Percentiles rank a stretch among this genome's conserved stretches.
These are phyloP conservation scores for Petrocephalus zakoni DNA, from an alignment of 2,113 vertebrate genomes.

Conservation along the genomic window DNA sequence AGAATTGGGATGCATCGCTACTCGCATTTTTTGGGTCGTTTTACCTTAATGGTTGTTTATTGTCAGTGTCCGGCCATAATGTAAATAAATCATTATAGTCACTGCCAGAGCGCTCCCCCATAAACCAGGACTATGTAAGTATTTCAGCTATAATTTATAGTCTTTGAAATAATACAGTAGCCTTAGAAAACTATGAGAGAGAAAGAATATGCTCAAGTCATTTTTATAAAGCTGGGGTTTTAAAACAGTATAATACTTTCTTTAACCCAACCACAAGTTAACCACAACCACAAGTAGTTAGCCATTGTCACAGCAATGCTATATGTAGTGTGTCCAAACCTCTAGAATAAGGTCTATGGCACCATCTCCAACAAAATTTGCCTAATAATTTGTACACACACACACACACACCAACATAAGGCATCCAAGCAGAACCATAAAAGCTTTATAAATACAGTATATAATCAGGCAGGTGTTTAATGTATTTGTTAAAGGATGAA, in stretches of 20 bases:
- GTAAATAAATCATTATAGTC: neutral
- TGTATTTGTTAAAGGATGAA: neutral
- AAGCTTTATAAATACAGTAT: neutral
- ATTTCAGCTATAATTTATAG: neutral
- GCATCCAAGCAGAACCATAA: neutral
- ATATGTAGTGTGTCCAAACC: too few species aligned
- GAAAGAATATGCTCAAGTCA: neutral
- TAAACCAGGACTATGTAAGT: neutral
- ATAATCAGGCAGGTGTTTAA: neutral
- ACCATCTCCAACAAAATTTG: neutral
- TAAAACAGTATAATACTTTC: neutral
- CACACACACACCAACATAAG: neutral
- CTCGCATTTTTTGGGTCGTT: neutral
- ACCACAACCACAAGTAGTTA: too few species aligned
- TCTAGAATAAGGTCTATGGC: neutral
- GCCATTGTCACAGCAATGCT: neutral
- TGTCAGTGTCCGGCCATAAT: too few species aligned
- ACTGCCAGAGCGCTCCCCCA: neutral
- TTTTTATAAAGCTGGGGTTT: neutral
- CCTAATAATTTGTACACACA: neutral
- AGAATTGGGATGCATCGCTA: neutral
- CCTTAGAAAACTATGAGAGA: neutral
- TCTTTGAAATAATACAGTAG: neutral
- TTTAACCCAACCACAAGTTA: neutral
- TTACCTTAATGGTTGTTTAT: neutral